Conservation (phyloP, 2,888 invertebrate species). For the Panopea generosa region DNA sequence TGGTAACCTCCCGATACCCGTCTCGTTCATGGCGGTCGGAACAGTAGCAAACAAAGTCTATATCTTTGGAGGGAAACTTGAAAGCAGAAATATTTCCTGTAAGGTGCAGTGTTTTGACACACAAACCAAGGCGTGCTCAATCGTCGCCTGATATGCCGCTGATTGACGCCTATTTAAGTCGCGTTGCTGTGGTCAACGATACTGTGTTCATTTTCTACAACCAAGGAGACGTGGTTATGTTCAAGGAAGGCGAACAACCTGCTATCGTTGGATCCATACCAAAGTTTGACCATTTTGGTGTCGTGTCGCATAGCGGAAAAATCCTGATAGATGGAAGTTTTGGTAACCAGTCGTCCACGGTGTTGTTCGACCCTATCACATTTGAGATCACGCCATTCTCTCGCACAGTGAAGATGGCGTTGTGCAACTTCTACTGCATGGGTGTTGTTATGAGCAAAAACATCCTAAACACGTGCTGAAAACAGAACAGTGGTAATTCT, state of each 20-base stretch:
- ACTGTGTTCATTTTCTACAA: conserved; percentile 49
- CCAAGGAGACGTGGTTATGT: conserved; percentile 55
- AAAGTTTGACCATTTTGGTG: conserved; percentile 64
- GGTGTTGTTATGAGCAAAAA: conserved; percentile 56
- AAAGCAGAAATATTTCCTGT: conserved; percentile 29
- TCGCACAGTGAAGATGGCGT: conserved; percentile 55
- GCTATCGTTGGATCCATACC: conserved; percentile 34
- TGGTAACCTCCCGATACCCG: conserved; percentile 47
- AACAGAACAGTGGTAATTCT: too few species aligned
- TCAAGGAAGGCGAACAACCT: conserved; percentile 26
- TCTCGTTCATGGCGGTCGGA: conserved; percentile 59
- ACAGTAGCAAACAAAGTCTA: conserved; percentile 51
- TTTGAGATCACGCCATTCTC: conserved; percentile 31
- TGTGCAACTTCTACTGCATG: conserved; percentile 62
- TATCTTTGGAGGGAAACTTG: conserved; percentile 61
- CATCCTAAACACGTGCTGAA: conserved; percentile 18
- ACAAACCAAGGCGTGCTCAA: conserved; percentile 10
- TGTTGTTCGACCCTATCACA: conserved; percentile 53
- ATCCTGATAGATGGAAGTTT: conserved; percentile 58
- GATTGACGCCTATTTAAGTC: conserved; percentile 36
- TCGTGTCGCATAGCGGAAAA: conserved; percentile 39
- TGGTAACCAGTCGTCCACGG: conserved; percentile 53
- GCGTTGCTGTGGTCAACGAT: conserved; percentile 51
- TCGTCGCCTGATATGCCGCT: conserved; percentile 58
- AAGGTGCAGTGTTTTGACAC: conserved; percentile 61